These are phyloP conservation scores for Melopsittacus undulatus DNA, from an alignment of 2,797 vertebrate genomes.

Conservation along the genomic window DNA sequence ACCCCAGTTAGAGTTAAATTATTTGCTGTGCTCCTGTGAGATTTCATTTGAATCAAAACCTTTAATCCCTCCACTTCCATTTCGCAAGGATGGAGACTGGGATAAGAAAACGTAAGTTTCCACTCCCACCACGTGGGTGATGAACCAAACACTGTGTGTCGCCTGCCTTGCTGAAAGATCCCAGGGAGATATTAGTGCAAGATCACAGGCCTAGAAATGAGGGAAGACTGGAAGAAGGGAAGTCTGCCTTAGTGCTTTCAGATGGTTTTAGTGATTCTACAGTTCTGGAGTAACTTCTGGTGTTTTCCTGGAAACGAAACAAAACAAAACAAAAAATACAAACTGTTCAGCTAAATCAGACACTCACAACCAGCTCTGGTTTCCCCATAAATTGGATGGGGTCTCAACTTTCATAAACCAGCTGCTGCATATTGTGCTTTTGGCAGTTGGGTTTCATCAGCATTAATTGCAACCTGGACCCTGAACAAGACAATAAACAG, in stretches of 20 bases:
- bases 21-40: not conserved
- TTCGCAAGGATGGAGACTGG: not conserved
- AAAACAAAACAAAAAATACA: slow-evolving; percentile 7
- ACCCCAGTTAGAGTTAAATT: not conserved
- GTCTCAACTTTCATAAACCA: slow-evolving; percentile 61
- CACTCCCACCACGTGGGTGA: not conserved
- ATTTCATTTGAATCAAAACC: slow-evolving; percentile 23
- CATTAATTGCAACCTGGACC: slow-evolving; percentile 59
- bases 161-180: slow-evolving; percentile 55
- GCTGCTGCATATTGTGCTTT: slow-evolving; percentile 59
- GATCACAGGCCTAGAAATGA: slow-evolving; percentile 45
- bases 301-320: slow-evolving; percentile 61
- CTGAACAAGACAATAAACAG: slow-evolving; percentile 50
- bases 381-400: slow-evolving; percentile 50
- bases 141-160: slow-evolving; percentile 2
- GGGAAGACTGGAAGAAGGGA: slow-evolving; percentile 32
- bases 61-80: slow-evolving; percentile 35
- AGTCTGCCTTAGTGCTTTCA: slow-evolving; percentile 51
- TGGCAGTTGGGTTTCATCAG: slow-evolving; percentile 62
- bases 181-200: slow-evolving; percentile 30
- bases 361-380: slow-evolving; percentile 42
- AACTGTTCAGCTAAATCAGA: slow-evolving; percentile 49
- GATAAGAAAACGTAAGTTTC: slow-evolving; percentile 28
- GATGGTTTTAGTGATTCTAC: slow-evolving; percentile 24
- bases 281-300: slow-evolving; percentile 55